Evolutionary conservation across 2,888 invertebrate species (phyloP).

Genomic region (Galerucella nymphaeae): DNA sequence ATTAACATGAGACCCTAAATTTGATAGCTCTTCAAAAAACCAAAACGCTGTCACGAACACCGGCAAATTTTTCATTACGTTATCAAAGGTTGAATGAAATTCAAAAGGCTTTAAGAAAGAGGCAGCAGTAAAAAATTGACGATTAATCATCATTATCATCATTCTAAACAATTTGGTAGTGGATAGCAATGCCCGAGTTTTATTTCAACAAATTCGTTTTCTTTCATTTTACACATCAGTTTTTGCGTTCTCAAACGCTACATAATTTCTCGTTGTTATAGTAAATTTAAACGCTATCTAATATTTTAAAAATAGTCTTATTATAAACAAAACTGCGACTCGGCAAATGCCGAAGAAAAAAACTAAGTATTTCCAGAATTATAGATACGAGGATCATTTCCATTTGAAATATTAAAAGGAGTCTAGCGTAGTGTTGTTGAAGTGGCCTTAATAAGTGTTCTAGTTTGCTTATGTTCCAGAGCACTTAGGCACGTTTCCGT

Average conservation of each 20-base stretch:
- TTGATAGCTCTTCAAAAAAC: not conserved
- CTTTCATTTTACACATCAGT: not conserved
- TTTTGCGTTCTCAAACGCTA: not conserved
- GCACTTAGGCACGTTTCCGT: slow-evolving; percentile 15
- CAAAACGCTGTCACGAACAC: not conserved
- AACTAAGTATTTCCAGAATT: too few relatives aligned
- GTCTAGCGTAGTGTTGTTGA: not conserved
- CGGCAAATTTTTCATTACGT: not conserved
- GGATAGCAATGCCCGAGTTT: not conserved
- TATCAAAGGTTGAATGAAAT: not conserved
- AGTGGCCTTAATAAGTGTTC: slow-evolving; percentile 7
- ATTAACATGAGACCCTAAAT: not conserved
- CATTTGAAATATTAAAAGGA: not conserved
- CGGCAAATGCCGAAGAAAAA: too few relatives aligned
- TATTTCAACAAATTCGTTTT: not conserved
- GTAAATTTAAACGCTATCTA: too few relatives aligned
- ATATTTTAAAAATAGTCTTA: too few relatives aligned
- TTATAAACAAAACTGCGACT: too few relatives aligned
- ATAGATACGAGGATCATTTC: too few relatives aligned
- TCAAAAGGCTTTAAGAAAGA: not conserved
- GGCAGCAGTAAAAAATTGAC: too few relatives aligned
- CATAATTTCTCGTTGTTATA: too few relatives aligned
- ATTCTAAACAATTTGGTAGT: not conserved
- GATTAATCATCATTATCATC: not conserved
- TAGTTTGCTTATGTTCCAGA: slow-evolving; percentile 3